phyloP scores from a whole-genome alignment of 2,113 vertebrate species.

The Mormyrus iriodes region DNA sequence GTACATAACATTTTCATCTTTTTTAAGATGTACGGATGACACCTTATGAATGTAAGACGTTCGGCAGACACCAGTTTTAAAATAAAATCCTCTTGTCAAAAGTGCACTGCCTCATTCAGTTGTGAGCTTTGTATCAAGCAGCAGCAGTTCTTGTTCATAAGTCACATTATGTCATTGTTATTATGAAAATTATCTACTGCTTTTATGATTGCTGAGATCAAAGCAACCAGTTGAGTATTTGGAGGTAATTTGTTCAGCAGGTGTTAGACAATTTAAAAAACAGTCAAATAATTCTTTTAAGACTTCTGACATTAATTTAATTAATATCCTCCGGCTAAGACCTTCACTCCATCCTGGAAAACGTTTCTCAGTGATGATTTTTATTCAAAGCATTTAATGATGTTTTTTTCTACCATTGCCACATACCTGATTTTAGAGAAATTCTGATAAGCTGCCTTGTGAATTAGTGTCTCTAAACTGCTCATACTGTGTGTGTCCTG shows the following conservation, averaged over 20 bases:
- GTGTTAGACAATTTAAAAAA: background rate
- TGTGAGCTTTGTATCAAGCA: background rate
- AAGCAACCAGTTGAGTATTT: background rate
- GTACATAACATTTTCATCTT: constrained; percentile 16
- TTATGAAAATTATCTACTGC: background rate
- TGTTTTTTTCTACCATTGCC: background rate
- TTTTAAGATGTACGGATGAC: constrained; percentile 54
- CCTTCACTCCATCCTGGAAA: background rate
- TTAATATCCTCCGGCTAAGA: background rate
- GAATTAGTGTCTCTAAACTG: background rate
- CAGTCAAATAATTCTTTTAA: background rate
- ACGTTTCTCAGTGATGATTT: background rate
- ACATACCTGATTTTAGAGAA: background rate
- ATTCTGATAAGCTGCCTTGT: background rate
- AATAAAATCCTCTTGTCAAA: constrained; percentile 54
- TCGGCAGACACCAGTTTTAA: constrained; percentile 53
- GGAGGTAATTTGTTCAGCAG: background rate
- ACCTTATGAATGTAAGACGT: constrained; percentile 61
- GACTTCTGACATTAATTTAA: background rate
- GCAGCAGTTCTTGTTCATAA: background rate
- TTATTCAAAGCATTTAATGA: background rate
- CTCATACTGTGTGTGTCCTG: background rate
- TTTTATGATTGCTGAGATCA: background rate
- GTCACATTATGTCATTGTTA: background rate
- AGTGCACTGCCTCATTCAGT: constrained; percentile 26